Evolutionary conservation across 2,797 vertebrate genomes (phyloP), one percentile per base, ranked within the genome.

Genomic region (Graptemys geographica): DNA sequence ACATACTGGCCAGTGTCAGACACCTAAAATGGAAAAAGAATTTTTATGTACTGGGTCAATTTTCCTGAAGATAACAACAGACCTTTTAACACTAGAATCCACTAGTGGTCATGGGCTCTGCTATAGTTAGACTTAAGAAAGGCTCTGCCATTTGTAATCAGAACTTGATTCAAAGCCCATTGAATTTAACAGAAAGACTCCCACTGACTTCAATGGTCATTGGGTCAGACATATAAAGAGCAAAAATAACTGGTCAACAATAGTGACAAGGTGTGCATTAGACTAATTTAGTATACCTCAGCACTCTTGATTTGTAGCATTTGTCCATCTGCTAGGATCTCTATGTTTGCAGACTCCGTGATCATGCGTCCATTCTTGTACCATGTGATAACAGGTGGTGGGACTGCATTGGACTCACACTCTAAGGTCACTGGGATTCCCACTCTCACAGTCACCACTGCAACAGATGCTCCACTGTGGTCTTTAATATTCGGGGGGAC

Each of bases 1-100:
- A 99, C 98, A 88, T 99, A 99, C 28, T 99, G 99, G 91, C 99
- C 99, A 0, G 98, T 99, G 98, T 99, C 99, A 98, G 99, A 99
- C 52, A 99, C 98, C 99, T 99, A 97, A 94, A 97, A 96, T 86
- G 97, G 85, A 98, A 97, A 96, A 49, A 96, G 55, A 79, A 87
- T 65, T 80, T 47, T 55, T 91, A 95, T 92, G 41, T 47, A 49
- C 15, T 31, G 41, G 27, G 6, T 76, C 37, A 27, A 15, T 21
- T 49, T 86, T 55, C 16, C 41, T 47, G 25, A 49, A 47, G 15
- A 23, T 51, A 69, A 78, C 78, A 83, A 55, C 51, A 89, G 28
- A n/a, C 69, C 62, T 84, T 62, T 88, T 51, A 90, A 85, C 11
- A 25, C 13, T 56, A 51, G 84, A n/a, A 5, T 53, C 55, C 5